These are phyloP conservation scores for Acanthosepion esculentum DNA, from an alignment of 2,888 invertebrate genomes.

Conservation along the genomic window DNA sequence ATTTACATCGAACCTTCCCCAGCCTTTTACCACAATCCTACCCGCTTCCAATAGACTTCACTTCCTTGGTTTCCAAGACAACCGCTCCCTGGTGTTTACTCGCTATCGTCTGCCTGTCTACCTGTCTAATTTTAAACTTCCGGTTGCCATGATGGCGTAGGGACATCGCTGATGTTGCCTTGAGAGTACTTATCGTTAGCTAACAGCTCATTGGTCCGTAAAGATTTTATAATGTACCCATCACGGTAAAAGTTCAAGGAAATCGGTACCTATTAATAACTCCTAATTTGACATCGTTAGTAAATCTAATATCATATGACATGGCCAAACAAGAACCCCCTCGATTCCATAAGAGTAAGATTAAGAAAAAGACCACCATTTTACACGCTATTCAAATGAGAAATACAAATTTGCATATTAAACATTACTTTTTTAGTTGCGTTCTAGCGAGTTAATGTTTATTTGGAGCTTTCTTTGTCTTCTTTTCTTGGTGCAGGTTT, in stretches of 20 bases:
- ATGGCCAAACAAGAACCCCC: neutral
- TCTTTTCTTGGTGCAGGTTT: too few species aligned
- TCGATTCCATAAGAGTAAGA: neutral
- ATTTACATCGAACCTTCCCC: neutral
- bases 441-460: too few species aligned
- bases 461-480: too few species aligned
- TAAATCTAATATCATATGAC: neutral
- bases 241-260: neutral
- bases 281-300: neutral
- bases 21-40: neutral
- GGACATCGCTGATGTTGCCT: neutral
- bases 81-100: neutral
- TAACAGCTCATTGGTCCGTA: neutral
- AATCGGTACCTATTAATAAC: neutral
- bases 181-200: neutral
- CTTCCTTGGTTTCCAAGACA: constrained; percentile 8
- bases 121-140: neutral
- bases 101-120: neutral
- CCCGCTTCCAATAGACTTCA: neutral
- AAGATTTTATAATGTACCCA: neutral
- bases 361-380: neutral
- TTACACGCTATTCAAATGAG: neutral
- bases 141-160: neutral
- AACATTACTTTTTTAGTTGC: too few species aligned
- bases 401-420: neutral